These are phyloP conservation scores for Liolophura sinensis DNA, from an alignment of 1,140 invertebrate species.

Conservation along the genomic window DNA sequence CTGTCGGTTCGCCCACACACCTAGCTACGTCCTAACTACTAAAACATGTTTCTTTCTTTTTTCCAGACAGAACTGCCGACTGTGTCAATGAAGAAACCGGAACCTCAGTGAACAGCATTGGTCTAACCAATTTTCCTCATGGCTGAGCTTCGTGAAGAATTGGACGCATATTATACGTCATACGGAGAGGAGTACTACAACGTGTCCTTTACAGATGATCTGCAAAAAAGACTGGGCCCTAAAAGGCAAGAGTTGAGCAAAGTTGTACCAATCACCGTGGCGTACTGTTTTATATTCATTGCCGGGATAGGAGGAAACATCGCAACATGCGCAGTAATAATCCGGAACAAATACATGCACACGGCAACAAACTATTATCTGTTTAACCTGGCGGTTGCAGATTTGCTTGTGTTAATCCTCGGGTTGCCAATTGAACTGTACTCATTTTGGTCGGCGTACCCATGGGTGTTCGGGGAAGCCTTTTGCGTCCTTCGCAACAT, in stretches of 20 bases:
- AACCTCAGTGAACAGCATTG: too few species aligned
- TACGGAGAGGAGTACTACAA: too few species aligned
- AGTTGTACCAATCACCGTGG: constrained; percentile 22
- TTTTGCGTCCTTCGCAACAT: constrained; percentile 83
- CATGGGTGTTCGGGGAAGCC: constrained; percentile 81
- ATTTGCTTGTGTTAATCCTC: constrained; percentile 77
- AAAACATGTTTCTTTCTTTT: too few species aligned
- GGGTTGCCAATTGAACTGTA: constrained; percentile 86
- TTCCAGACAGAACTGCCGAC: too few species aligned
- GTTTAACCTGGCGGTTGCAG: constrained; percentile 89
- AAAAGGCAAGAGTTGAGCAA: constrained; percentile 22
- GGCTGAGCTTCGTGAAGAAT: too few species aligned
- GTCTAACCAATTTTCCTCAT: too few species aligned
- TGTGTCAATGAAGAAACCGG: too few species aligned
- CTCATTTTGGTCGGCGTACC: constrained; percentile 82
- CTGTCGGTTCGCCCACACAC: too few species aligned
- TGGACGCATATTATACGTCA: too few species aligned
- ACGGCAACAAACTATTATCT: constrained; percentile 84
- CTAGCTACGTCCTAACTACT: too few species aligned
- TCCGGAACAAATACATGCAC: constrained; percentile 69
- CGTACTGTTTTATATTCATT: constrained; percentile 72
- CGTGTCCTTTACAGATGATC: too few species aligned
- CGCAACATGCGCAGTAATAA: constrained; percentile 90
- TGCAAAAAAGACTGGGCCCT: constrained; percentile 14
- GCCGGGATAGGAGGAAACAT: constrained; percentile 88